Percentiles rank a stretch among this genome's conserved stretches.
Conservation (phyloP, 2,888 invertebrate genomes). For the Pyrgus malvae region DNA sequence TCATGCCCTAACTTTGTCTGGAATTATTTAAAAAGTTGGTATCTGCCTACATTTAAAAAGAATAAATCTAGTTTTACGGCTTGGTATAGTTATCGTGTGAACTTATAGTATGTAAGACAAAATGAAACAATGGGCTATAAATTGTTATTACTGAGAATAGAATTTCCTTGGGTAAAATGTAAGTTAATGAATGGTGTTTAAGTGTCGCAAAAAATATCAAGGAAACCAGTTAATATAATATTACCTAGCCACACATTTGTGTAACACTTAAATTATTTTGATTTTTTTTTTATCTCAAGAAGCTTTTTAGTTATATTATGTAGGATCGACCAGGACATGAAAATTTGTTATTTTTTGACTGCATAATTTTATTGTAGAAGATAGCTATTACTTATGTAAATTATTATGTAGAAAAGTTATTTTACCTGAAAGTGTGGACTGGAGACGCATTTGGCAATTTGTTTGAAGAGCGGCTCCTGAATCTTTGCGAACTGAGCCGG, state of each 20-base stretch:
- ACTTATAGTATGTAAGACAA: not conserved
- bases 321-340: no score
- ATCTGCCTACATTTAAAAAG: not conserved
- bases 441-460: slow-evolving; percentile 99
- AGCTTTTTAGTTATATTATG: no score
- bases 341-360: no score
- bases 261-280: not conserved
- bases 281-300: no score
- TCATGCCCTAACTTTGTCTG: no score
- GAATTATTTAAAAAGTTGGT: no score
- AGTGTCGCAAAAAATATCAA: slow-evolving; percentile 2
- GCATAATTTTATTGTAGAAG: no score
- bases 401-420: not conserved
- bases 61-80: not conserved
- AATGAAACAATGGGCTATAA: slow-evolving; percentile 13
- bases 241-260: not conserved
- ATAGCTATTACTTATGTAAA: no score
- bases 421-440: slow-evolving; percentile 99
- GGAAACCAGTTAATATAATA: not conserved
- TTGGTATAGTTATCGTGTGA: no score
- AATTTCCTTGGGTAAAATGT: not conserved
- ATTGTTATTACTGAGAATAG: not conserved
- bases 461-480: slow-evolving; percentile 98
- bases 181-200: not conserved
- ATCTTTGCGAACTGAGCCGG: slow-evolving; percentile 99